Conservation (phyloP, 2,797 vertebrate species). For the Chrysocyon brachyurus region DNA sequence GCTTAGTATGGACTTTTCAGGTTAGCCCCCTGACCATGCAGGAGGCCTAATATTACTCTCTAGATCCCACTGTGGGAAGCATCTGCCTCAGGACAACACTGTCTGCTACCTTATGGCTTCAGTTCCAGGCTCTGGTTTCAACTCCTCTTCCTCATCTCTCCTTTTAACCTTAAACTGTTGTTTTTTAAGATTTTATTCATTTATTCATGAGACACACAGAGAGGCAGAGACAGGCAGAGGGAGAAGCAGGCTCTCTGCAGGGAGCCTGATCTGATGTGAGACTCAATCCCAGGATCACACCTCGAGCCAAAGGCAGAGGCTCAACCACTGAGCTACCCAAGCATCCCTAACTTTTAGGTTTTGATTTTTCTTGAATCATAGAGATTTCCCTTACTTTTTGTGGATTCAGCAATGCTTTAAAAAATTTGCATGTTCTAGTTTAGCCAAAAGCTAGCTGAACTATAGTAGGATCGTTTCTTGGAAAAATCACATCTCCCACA, state of each 20-base stretch:
- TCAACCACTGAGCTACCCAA: no score
- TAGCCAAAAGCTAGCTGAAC: not conserved
- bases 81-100: not conserved
- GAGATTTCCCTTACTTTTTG: slow-evolving; percentile 37
- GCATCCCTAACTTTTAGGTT: not conserved
- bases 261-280: no score
- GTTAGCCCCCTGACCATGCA: not conserved
- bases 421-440: not conserved
- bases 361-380: slow-evolving; percentile 44
- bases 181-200: no score
- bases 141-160: not conserved
- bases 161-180: not conserved
- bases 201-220: no score
- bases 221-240: no score
- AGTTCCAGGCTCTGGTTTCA: not conserved
- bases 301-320: no score
- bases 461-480: not conserved
- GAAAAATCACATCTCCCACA: not conserved
- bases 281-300: no score
- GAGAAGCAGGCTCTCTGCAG: no score
- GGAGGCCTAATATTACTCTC: not conserved
- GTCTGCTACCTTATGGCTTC: not conserved
- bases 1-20: not conserved
- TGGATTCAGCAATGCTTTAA: slow-evolving; percentile 34
- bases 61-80: not conserved